Base-by-base conservation (phyloP, 2,888 invertebrate species). In the Temnothorax rugatulus region DNA sequence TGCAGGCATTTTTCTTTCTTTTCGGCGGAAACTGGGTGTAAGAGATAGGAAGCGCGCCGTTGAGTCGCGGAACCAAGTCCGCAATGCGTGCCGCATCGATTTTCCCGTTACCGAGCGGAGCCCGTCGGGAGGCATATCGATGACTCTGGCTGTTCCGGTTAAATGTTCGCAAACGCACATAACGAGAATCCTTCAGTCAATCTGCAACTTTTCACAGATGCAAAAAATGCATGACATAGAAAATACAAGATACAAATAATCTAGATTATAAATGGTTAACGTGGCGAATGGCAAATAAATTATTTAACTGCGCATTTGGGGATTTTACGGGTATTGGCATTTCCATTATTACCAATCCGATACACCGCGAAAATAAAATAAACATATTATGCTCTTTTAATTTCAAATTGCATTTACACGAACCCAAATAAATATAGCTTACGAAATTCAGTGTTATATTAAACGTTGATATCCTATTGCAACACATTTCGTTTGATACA, bases 21-120 rank as follows among this genome's bases (percentile, higher is more conserved):
- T 84, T 86, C 73, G 66, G 41, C 75, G 84, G 84, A 82, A 88
- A 89, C 82, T 89, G 74, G 83, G 89, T 76, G 84, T 86, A 87
- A 86, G 84, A 79, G 84, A 86, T 84, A 76, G 84, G 77, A 76
- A 63, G 57, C 82, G 83, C 82, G 75, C 87, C 86, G 84, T 87
- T 87, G 84, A 85, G 47, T 41, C 84, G 61, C 68, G 64, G 79
- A 68, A 73, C 57, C 68, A 47, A 82, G 79, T 66, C 79, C 74
- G 50, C 38, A 64, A 57, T 68, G 82, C 73, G 83, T 77, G 79
- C 71, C 73, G 59, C 79, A 68, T 81, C 81, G 59, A 71, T 59
- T 84, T 54, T 83, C 82, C 44, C 47, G 83, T 57, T 81, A 59
- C 73, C 59, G 79, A n/a, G 73, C 59, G 79, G 73, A 79, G 29